Percentiles rank a stretch among this genome's conserved stretches.
Evolutionary conservation across 1,140 invertebrate species (phyloP).

Genomic region (Lepidurus apus): DNA sequence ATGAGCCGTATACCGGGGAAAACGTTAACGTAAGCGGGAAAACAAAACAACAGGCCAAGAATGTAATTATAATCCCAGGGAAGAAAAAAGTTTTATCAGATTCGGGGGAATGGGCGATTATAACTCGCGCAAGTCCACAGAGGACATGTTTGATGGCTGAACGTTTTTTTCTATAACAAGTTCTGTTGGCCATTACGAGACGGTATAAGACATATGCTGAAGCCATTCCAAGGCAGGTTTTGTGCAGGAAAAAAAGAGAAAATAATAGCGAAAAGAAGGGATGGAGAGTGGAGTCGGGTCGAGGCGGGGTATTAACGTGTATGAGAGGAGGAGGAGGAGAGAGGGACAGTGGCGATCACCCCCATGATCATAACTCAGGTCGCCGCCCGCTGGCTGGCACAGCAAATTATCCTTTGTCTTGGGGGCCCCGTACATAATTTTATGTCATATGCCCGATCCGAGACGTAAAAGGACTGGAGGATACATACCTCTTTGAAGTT

Average conservation of each 20-base stretch:
- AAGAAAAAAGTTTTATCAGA: slow-evolving; percentile 7
- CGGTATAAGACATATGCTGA: slow-evolving; percentile 2
- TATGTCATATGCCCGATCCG: slow-evolving; percentile 13
- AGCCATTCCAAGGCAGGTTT: background rate
- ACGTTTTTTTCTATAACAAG: background rate
- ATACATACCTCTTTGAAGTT: slow-evolving; percentile 22
- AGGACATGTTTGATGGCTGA: slow-evolving; percentile 21
- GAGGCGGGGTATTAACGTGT: background rate
- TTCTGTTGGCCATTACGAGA: slow-evolving; percentile 14
- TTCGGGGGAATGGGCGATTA: background rate
- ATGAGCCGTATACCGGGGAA: background rate
- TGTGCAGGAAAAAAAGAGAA: background rate
- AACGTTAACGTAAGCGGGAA: background rate
- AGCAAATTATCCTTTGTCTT: slow-evolving; percentile 22
- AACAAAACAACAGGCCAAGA: background rate
- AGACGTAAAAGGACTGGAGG: slow-evolving; percentile 18
- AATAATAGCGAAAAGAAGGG: background rate
- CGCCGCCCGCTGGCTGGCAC: slow-evolving; percentile 19
- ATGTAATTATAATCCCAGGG: background rate
- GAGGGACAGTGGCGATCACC: slow-evolving; percentile 16
- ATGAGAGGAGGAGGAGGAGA: slow-evolving; percentile 16
- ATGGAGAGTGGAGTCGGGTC: slow-evolving; percentile 1
- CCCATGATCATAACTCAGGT: slow-evolving; percentile 18
- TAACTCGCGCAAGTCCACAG: background rate
- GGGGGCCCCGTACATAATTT: slow-evolving; percentile 20